Base-by-base conservation (phyloP, 2,797 vertebrate species). In the Geotrypetes seraphini region DNA sequence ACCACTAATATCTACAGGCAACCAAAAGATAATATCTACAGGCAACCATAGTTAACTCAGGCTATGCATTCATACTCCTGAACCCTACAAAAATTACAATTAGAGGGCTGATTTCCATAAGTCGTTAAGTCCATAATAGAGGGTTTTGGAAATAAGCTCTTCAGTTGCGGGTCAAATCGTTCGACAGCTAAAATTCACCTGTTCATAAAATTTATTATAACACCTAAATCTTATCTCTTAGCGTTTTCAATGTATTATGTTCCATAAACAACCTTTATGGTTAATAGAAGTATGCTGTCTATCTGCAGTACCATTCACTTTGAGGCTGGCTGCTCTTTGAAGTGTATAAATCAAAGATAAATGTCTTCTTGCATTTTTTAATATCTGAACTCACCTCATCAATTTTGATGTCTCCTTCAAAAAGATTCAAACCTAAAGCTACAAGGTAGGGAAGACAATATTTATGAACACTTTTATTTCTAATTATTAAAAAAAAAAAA, bases 321-420 rank as follows among this genome's bases (percentile, higher is more conserved):
- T 28, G 28, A 47, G 3, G 20, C 3, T 28, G 13, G 19, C 4
- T 15, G 19, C 33, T 32, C 13, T 42, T 55, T 28, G 44, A 11
- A 5, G 35, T 45, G 9, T 3, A 2, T 30, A 38, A 25, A 7
- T 21, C 28, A 42, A 19, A 10, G 16, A 36, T 14, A 48, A 0
- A 18, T 19, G 51, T 25, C 34, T 39, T 10, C 10, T 10, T 47
- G 41, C 12, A 20, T 32, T 29, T 36, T 50, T 6, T n/a, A n/a
- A 9, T 12, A 19, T 33, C 43, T 38, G 10, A 45, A 71, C 78
- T 65, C 42, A 95, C 94, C 75, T 27, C 25, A 15, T 80, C 64
- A 28, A 83, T 63, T 47, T 57, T 68, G 53, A 97, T 95, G 66
- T 96, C 92, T 32, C 92, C 94, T 40, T 97, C 91, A 11, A 87